A percentile compares a stretch with the other conserved stretches of the same genome.
Evolutionary conservation across 2,797 vertebrate species (phyloP).

Genomic region (Coracias cyanogaster): DNA sequence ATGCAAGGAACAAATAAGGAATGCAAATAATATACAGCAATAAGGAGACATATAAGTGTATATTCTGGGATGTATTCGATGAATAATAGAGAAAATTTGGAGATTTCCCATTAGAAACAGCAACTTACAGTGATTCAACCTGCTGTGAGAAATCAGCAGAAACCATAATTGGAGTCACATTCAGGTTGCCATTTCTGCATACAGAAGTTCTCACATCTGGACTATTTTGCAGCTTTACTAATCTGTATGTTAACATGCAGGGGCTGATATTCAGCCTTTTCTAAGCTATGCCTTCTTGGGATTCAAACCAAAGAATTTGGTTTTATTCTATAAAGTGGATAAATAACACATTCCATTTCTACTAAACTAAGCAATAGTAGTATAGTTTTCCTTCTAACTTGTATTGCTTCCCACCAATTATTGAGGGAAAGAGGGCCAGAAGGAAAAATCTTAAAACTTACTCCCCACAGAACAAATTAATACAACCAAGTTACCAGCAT

Average conservation of each 20-base stretch:
- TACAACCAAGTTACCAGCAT: background rate
- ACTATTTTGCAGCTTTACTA: background rate
- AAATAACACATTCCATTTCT: background rate
- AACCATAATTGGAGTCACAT: background rate
- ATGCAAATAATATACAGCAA: background rate
- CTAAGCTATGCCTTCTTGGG: background rate
- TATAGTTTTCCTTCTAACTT: background rate
- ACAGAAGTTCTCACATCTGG: background rate
- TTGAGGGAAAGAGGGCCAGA: background rate
- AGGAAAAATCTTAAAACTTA: background rate
- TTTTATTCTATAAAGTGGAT: background rate
- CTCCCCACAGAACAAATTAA: background rate
- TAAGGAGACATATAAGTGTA: background rate
- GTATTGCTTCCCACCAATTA: background rate
- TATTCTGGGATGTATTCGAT: background rate
- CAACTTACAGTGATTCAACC: background rate
- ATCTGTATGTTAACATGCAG: background rate
- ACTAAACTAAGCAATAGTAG: background rate
- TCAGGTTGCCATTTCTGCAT: background rate
- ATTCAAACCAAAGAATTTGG: background rate
- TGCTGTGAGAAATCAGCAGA: conserved; percentile 12
- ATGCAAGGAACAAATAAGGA: background rate
- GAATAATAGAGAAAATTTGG: background rate
- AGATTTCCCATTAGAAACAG: background rate
- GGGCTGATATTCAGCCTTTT: background rate